A percentile compares a stretch with the other conserved stretches of the same genome.
Evolutionary conservation across 2,797 vertebrate species (phyloP).

Genomic region (Melanitta fusca): DNA sequence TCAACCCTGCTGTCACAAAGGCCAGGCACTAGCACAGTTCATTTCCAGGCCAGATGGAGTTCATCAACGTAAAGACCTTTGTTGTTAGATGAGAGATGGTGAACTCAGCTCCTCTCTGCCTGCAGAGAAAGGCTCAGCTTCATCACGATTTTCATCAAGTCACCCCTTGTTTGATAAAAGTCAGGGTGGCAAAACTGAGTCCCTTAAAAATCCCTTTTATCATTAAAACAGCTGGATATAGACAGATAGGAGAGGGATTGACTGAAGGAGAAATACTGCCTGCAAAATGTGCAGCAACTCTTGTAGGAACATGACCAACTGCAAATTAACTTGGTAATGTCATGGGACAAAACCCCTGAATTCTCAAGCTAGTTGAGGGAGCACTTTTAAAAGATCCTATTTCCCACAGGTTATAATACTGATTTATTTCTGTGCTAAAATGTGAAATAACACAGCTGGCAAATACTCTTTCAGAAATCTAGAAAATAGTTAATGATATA

Average conservation of each 20-base stretch:
- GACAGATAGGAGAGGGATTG: background rate
- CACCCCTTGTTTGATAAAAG: background rate
- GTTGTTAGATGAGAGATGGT: background rate
- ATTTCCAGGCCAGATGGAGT: background rate
- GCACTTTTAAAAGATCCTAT: constrained; percentile 37
- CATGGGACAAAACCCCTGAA: constrained; percentile 34
- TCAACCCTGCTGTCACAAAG: background rate
- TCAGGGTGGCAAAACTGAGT: background rate
- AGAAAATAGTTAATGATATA: constrained; percentile 61
- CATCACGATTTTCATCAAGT: background rate
- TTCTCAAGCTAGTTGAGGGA: constrained; percentile 28
- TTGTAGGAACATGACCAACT: background rate
- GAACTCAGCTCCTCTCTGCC: background rate
- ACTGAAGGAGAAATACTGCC: background rate
- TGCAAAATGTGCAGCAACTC: background rate
- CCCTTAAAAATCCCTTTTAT: constrained; percentile 25
- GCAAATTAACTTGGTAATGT: constrained; percentile 34
- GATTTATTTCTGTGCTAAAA: constrained; percentile 65
- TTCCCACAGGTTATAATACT: constrained; percentile 46
- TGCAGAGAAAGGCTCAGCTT: background rate
- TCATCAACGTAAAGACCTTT: background rate
- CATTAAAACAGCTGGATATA: background rate
- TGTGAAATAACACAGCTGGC: constrained; percentile 15
- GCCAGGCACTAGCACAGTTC: background rate
- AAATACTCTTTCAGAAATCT: constrained; percentile 23